Evolutionary conservation across 2,888 invertebrate species (phyloP).

Genomic region (Brachylomia viminalis): DNA sequence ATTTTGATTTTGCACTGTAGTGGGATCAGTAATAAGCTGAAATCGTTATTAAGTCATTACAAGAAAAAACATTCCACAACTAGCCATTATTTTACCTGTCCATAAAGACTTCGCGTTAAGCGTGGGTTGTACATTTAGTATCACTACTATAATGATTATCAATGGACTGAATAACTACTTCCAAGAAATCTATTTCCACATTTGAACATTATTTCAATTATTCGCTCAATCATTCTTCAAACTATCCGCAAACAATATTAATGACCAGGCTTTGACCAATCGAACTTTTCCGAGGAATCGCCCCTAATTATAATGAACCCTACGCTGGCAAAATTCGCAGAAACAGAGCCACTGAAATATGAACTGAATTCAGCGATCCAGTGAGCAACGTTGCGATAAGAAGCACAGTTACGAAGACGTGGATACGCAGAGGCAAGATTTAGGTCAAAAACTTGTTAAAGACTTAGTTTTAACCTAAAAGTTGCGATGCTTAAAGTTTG

Average conservation of each 20-base stretch:
- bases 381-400: slow-evolving; percentile 35
- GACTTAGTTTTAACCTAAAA: slow-evolving; percentile 35
- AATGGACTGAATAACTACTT: background rate
- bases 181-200: slow-evolving; percentile 5
- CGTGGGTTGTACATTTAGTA: no score
- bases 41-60: background rate
- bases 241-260: background rate
- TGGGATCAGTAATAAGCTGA: no score
- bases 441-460: slow-evolving; percentile 34
- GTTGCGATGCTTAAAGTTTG: no score
- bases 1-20: no score
- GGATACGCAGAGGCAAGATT: slow-evolving; percentile 16
- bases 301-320: background rate
- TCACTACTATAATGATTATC: background rate
- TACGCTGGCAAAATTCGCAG: slow-evolving; percentile 15
- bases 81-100: background rate
- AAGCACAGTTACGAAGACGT: background rate
- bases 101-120: background rate
- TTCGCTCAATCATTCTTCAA: slow-evolving; percentile 15
- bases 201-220: slow-evolving; percentile 17
- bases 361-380: slow-evolving; percentile 26
- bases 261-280: background rate
- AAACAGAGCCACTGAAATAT: slow-evolving; percentile 33
- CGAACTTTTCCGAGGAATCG: slow-evolving; percentile 11
- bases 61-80: background rate